Base-by-base conservation (phyloP, 2,113 vertebrate species). In the Procavia capensis region DNA sequence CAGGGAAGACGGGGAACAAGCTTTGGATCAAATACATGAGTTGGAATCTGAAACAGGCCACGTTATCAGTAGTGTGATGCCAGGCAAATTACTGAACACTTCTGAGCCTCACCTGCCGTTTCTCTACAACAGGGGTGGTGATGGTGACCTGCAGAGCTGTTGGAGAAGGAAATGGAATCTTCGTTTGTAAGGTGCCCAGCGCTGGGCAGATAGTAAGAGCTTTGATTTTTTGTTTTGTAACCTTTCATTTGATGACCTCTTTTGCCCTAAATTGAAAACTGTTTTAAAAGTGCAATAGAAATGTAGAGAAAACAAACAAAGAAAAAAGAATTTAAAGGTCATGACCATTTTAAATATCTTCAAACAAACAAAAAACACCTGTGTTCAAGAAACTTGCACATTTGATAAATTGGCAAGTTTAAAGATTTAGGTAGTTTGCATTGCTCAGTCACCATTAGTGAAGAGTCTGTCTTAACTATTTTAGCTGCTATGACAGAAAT, bases 251-350 rank as follows among this genome's bases (percentile, higher is more conserved):
- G 27, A 29, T 43, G 43, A 47, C 41, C 54, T 80, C 57, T 83
- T 87, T 94, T 50, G 36, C 82, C 64, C 94, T 29, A 85, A 85
- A 72, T 72, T 85, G 29, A 70, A 93, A 95, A 36, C 22, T 50
- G 70, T 61, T 92, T 91, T 54, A 68, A 91, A 36, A 66, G n/a
- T 81, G 16, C 11, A 85, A 91, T 59, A 94, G 70, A 16, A 93
- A 43, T 25, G 47, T 88, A 57, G 78, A 19, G 50, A 88, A 95
- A 88, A 80, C n/a, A n/a, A n/a, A n/a, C n/a, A n/a, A n/a, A n/a
- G n/a, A 66, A 91, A 96, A 90, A 76, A n/a, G 85, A 36, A 78
- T 66, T 88, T 82, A 85, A 91, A 45, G 45, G 86, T 10, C 27
- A 36, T 14, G 34, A 29, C 22, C 68, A 84, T 83, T 90, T 96